Base-by-base conservation (phyloP, 2,113 vertebrate species). In the Dicrurus megarhynchus region DNA sequence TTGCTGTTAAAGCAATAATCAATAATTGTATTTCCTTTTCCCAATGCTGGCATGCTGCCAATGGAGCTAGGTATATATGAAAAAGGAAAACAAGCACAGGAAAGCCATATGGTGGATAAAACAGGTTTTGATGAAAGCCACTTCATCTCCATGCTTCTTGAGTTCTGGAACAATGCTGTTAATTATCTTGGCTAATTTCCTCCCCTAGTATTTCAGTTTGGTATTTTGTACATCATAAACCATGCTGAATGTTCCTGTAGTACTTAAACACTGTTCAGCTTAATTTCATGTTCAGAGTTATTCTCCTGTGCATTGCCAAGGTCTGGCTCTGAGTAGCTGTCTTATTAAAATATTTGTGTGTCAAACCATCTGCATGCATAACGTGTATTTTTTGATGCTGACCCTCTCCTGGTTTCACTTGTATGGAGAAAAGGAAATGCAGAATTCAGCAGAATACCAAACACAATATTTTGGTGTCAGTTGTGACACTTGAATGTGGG, bases 261-360 rank as follows among this genome's bases (percentile, higher is more conserved):
- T 41, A 76, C 41, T 96, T 95, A 28, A 52, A 88, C n/a, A 76
- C 57, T 13, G 7, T 39, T 84, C 94, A 64, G 33, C n/a, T 86
- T 82, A 67, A 93, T 95, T 87, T 77, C 49, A 15, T 5, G 1
- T 90, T 73, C 35, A 6, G 67, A 88, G 52, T 95, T 64, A 61
- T 41, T 89, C 53, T 83, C 37, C 42, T 73, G 8, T 88, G 67
- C 56, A 32, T 79, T 86, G 84, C 79, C 61, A 83, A 87, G 35
- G 73, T 93, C 73, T 93, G 76, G 9, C 64, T 91, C 94, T 88
- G 24, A 60, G 23, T 88, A 53, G 35, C 30, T 74, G 56, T 77
- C 64, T 94, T 78, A 97, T 93, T 92, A 75, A 73, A 96, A 86
- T 69, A 77, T 69, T 75, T 73, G 46, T 63, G 27, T 84, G 78